Evolutionary conservation across 2,797 vertebrate species (phyloP).

Genomic region (Tangara arthus): DNA sequence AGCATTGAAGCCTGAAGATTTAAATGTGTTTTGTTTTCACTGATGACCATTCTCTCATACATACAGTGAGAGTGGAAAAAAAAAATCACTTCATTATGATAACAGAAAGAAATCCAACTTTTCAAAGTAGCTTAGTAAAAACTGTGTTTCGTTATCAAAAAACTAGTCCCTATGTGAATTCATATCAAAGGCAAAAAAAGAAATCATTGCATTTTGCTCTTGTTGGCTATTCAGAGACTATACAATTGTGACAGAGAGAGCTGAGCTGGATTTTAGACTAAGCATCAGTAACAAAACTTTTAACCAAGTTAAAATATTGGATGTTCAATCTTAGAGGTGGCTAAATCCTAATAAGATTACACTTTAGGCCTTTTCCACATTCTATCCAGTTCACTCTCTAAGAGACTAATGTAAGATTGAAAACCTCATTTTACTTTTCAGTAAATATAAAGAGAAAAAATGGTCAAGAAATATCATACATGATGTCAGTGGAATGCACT

Average conservation of each 20-base stretch:
- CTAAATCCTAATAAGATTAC: neutral
- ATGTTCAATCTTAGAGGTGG: neutral
- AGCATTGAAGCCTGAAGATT: neutral
- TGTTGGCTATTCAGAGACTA: neutral
- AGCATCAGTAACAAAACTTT: neutral
- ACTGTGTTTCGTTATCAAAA: neutral
- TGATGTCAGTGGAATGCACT: neutral
- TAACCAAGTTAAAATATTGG: neutral
- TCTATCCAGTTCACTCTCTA: neutral
- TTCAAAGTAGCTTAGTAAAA: slow-evolving; percentile 3
- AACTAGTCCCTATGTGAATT: neutral
- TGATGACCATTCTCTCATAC: neutral
- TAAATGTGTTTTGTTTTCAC: slow-evolving; percentile 25
- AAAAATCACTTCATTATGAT: neutral
- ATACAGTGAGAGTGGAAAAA: neutral
- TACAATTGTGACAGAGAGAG: neutral
- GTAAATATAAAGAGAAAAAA: neutral
- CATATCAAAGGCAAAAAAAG: neutral
- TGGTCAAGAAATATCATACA: neutral
- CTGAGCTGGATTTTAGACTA: neutral
- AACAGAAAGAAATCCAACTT: neutral
- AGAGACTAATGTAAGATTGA: neutral
- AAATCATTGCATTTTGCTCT: neutral
- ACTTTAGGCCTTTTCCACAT: neutral
- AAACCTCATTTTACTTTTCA: neutral